These are phyloP conservation scores for Stictonetta naevosa DNA, from an alignment of 2,113 vertebrate species.

Conservation along the genomic window DNA sequence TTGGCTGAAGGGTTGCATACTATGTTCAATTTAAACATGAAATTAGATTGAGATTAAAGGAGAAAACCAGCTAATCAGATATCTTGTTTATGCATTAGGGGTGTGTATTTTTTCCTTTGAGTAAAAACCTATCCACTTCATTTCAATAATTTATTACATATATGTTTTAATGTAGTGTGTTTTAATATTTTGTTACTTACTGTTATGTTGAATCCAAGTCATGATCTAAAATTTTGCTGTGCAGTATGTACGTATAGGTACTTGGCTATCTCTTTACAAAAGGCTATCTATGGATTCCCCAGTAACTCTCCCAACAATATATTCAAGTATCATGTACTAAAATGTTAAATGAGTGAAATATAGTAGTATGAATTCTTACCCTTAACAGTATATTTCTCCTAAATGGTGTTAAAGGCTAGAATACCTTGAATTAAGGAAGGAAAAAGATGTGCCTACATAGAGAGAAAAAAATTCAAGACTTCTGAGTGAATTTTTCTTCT, in stretches of 20 bases:
- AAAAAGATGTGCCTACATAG: not conserved
- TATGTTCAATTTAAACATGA: not conserved
- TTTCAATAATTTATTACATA: not conserved
- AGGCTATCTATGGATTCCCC: not conserved
- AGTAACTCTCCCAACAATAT: not conserved
- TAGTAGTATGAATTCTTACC: not conserved
- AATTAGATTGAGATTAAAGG: not conserved
- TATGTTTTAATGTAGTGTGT: not conserved
- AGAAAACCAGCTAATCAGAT: not conserved
- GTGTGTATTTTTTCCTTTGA: not conserved
- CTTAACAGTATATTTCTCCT: not conserved
- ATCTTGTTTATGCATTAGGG: not conserved
- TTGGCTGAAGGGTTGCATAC: not conserved
- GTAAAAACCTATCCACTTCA: not conserved
- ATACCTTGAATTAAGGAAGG: not conserved
- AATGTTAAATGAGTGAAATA: not conserved
- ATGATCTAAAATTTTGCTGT: not conserved
- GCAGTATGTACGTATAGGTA: not conserved
- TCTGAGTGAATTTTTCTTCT: not conserved
- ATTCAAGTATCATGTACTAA: not conserved
- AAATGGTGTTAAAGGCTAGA: not conserved
- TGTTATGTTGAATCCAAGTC: not conserved
- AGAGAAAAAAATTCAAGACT: not conserved
- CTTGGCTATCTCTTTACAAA: not conserved
- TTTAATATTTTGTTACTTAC: not conserved